phyloP scores from a whole-genome alignment of 1,140 invertebrate genomes.

The Drosophila varians region DNA sequence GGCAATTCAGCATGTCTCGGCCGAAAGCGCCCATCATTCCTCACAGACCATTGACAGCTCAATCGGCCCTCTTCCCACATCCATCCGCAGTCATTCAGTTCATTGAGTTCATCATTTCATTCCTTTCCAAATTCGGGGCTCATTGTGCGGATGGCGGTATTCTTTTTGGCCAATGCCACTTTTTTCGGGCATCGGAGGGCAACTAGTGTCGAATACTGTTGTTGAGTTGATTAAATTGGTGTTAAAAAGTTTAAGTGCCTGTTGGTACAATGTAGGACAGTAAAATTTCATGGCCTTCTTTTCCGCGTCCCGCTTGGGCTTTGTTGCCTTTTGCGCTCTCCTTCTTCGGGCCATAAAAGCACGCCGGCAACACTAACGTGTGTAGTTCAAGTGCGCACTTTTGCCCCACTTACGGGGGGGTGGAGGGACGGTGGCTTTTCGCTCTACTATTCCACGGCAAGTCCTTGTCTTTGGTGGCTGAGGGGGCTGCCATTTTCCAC shows the following conservation, averaged over 20 bases:
- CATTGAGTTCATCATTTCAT: slow-evolving; percentile 27
- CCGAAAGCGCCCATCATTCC: slow-evolving; percentile 14
- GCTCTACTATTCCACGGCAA: slow-evolving; percentile 2
- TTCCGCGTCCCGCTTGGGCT: slow-evolving; percentile 18
- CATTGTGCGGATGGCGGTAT: slow-evolving; percentile 10
- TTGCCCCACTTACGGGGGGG: slow-evolving; percentile 37
- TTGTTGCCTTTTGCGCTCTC: neutral
- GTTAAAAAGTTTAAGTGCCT: slow-evolving; percentile 77
- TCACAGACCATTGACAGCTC: slow-evolving; percentile 49
- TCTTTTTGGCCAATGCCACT: neutral
- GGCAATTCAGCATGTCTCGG: slow-evolving; percentile 28
- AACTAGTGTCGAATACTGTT: slow-evolving; percentile 45
- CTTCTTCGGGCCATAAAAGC: slow-evolving; percentile 56
- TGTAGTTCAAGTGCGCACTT: slow-evolving; percentile 80
- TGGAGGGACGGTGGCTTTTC: slow-evolving; percentile 17
- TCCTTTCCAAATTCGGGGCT: neutral
- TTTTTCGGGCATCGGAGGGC: slow-evolving; percentile 1
- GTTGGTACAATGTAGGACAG: slow-evolving; percentile 73
- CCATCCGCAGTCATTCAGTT: slow-evolving; percentile 26
- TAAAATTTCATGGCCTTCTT: slow-evolving; percentile 77
- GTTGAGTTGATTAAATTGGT: slow-evolving; percentile 74
- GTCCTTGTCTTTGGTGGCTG: slow-evolving; percentile 27
- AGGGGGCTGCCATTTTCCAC: slow-evolving; percentile 1
- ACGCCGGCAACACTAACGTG: slow-evolving; percentile 62
- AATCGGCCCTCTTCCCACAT: slow-evolving; percentile 32